phyloP scores from a whole-genome alignment of 2,888 invertebrate genomes.

The Leucophora obtusa region DNA sequence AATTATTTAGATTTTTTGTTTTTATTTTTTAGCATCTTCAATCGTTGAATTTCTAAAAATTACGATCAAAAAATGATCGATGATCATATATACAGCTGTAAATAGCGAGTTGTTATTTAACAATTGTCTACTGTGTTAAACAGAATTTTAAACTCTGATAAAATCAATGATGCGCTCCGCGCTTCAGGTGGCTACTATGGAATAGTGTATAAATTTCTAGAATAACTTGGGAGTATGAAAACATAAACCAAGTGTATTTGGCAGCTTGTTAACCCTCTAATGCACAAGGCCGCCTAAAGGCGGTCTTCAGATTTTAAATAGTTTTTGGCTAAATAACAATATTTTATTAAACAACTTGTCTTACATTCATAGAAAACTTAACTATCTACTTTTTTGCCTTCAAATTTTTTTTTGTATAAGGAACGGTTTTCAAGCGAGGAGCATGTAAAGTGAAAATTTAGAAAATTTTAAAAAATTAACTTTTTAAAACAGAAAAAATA shows the following conservation, averaged over 20 bases:
- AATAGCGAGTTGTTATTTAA: slow-evolving; percentile 18
- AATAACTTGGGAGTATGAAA: slow-evolving; percentile 1
- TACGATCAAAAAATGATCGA: slow-evolving; percentile 34
- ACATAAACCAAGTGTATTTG: background rate
- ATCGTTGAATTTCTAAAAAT: background rate
- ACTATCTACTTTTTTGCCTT: too few relatives aligned
- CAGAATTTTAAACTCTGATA: slow-evolving; percentile 1
- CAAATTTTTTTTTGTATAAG: too few relatives aligned
- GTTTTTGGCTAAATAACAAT: too few relatives aligned
- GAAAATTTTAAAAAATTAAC: too few relatives aligned
- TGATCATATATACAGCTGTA: slow-evolving; percentile 28
- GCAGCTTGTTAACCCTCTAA: too few relatives aligned
- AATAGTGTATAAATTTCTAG: background rate
- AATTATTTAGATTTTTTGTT: background rate
- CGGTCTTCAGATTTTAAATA: too few relatives aligned
- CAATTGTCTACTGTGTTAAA: slow-evolving; percentile 2
- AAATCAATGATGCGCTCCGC: slow-evolving; percentile 23
- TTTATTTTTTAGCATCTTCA: background rate
- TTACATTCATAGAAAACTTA: too few relatives aligned
- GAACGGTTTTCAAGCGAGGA: too few relatives aligned
- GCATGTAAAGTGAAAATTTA: too few relatives aligned
- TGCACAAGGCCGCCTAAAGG: too few relatives aligned
- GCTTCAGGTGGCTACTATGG: slow-evolving; percentile 38
- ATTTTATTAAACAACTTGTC: too few relatives aligned
- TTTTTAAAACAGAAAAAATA: too few relatives aligned